phyloP scores from a whole-genome alignment of 64 coral and sea anemone genomes.

The Montipora efflorescens region DNA sequence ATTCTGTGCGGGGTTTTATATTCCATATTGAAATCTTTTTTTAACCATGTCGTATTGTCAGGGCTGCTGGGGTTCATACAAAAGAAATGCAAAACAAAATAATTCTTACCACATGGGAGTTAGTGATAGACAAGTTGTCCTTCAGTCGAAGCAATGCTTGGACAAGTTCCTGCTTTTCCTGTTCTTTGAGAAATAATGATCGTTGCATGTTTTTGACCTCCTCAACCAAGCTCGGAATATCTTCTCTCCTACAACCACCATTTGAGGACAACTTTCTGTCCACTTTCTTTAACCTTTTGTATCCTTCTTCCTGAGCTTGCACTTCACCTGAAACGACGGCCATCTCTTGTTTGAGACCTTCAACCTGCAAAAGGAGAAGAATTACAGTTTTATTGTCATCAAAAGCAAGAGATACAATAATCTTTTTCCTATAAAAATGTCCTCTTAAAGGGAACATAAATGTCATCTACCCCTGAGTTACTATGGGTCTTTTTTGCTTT shows the following conservation, averaged over 20 bases:
- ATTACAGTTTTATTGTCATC: neutral
- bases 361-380: slow-evolving; percentile 51
- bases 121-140: slow-evolving; percentile 1
- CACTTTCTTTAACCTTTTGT: slow-evolving; percentile 68
- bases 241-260: slow-evolving; percentile 49
- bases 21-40: too few relatives aligned
- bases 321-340: slow-evolving; percentile 76
- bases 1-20: too few relatives aligned
- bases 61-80: too few relatives aligned
- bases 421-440: neutral
- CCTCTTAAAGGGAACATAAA: too few relatives aligned
- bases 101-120: neutral
- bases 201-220: slow-evolving; percentile 59
- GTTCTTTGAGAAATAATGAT: slow-evolving; percentile 64
- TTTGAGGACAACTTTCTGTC: slow-evolving; percentile 74
- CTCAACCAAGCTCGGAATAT: slow-evolving; percentile 62
- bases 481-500: too few relatives aligned
- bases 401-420: neutral
- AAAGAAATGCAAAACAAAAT: neutral
- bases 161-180: slow-evolving; percentile 74
- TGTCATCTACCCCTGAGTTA: too few relatives aligned
- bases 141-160: slow-evolving; percentile 45
- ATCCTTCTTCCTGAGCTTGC: slow-evolving; percentile 74
- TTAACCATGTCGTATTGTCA: too few relatives aligned
- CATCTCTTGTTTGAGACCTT: slow-evolving; percentile 85